Base-by-base conservation (phyloP, 92 coral and sea anemone genomes). In the Anthopleura xanthogrammica region DNA sequence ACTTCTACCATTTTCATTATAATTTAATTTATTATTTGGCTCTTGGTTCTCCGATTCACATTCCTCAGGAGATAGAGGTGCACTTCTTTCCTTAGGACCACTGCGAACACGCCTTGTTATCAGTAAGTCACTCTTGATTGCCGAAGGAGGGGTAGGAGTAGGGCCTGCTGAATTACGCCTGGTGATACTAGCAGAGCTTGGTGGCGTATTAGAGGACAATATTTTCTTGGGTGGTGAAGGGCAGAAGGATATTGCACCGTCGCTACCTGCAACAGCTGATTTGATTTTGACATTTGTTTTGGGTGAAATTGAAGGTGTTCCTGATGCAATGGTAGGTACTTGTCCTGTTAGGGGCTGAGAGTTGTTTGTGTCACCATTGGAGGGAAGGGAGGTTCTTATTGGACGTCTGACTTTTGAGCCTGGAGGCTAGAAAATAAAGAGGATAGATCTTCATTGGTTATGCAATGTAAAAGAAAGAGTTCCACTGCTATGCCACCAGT, bases 31-130 rank as follows among this genome's bases (percentile, higher is more conserved):
- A 52, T 86, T 91, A 1, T 62, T 75, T 5, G 90, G 92, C 2
- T 93, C 95, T 56, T 92, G 89, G 60, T 84, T 90, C 29, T 85
- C 91, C 24, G 89, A 78, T 16, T 81, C 40, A 57, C 82, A 83
- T 7, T 46, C 50, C 50, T 90, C 86, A 78, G 79, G 81, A 17
- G 85, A 83, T 2, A 77, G 60, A 19, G 95, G 95, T 6, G 89
- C 71, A 41, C 88, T 91, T 24, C 98, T 89, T 64, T 94, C 98
- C 85, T 94, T 94, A 2, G 98, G 98, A 17, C 98, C 98, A 85
- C 98, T 94, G 80, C 98, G 91, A 13, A 94, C 95, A 52, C 98
- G 91, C n/a, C 95, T 88, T 75, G 93, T 52, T 1, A 81, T 77
- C 52, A 83, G 13, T 2, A 76, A 43, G 20, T 94, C 98, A 62